Conservation (phyloP, 2,797 vertebrate genomes). For the Tragopan temminckii region DNA sequence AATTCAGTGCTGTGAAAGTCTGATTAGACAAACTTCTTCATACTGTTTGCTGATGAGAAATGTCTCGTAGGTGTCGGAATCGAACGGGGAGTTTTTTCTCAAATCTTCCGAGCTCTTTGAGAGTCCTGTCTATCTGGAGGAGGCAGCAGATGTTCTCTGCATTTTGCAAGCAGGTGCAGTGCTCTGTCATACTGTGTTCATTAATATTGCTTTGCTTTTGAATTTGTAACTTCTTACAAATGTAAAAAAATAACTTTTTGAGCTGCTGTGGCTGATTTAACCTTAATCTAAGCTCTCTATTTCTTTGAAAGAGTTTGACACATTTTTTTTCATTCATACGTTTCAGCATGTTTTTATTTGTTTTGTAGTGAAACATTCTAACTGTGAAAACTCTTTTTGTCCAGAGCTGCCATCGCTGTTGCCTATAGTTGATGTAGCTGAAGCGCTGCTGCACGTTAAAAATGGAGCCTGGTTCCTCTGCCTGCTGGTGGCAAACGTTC, state of each 20-base stretch:
- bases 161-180: slow-evolving; percentile 97
- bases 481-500: slow-evolving; percentile 96
- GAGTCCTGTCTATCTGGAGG: slow-evolving; percentile 96
- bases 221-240: not conserved
- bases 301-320: not conserved
- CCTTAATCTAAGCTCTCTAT: not conserved
- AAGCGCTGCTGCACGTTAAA: slow-evolving; percentile 94
- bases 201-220: not conserved
- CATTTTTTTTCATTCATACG: not conserved
- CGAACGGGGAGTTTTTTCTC: slow-evolving; percentile 95
- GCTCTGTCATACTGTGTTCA: not conserved
- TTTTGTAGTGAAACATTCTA: not conserved
- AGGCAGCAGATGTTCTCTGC: slow-evolving; percentile 98
- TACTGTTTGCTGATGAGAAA: not conserved
- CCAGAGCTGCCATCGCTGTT: slow-evolving; percentile 94
- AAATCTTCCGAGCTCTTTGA: slow-evolving; percentile 98
- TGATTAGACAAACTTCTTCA: not conserved
- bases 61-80: slow-evolving; percentile 89
- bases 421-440: slow-evolving; percentile 96
- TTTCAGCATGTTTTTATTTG: not conserved
- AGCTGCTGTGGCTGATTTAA: fast-evolving
- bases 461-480: slow-evolving; percentile 99
- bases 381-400: not conserved
- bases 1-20: not conserved
- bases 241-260: fast-evolving